A percentile compares a stretch with the other conserved stretches of the same genome.
Evolutionary conservation across 2,113 vertebrate genomes (phyloP).

Genomic region (Odocoileus virginianus): DNA sequence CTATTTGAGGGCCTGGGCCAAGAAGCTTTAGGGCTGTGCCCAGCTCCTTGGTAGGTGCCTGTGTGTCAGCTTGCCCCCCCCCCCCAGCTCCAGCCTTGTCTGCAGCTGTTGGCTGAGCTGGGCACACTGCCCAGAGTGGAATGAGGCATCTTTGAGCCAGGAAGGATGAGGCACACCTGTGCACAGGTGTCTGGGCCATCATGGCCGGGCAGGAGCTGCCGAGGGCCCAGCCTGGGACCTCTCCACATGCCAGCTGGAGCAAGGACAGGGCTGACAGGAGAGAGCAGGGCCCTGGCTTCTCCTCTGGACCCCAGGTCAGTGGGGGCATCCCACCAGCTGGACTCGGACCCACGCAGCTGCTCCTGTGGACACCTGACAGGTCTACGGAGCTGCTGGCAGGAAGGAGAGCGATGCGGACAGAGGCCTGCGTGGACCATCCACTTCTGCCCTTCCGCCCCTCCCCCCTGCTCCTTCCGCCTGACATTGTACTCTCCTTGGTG

Average conservation of each 20-base stretch:
- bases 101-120: not conserved
- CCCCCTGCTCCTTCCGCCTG: rapidly evolving
- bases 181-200: not conserved
- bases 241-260: not conserved
- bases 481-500: not conserved
- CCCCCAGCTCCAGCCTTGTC: not conserved
- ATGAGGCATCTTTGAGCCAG: not conserved
- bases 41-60: not conserved
- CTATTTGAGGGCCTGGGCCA: not conserved
- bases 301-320: not conserved
- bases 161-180: not conserved
- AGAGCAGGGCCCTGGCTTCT: not conserved
- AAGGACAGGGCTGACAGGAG: not conserved
- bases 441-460: no score
- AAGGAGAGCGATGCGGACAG: not conserved
- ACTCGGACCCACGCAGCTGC: not conserved
- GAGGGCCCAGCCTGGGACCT: not conserved
- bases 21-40: not conserved
- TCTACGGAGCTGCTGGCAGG: not conserved
- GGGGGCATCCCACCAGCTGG: not conserved
- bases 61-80: not conserved
- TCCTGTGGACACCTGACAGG: not conserved
- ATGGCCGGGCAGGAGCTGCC: not conserved
- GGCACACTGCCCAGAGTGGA: not conserved
- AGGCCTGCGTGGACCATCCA: no score